phyloP scores from a whole-genome alignment of 2,888 invertebrate species.

The Ornithoptera priamus region DNA sequence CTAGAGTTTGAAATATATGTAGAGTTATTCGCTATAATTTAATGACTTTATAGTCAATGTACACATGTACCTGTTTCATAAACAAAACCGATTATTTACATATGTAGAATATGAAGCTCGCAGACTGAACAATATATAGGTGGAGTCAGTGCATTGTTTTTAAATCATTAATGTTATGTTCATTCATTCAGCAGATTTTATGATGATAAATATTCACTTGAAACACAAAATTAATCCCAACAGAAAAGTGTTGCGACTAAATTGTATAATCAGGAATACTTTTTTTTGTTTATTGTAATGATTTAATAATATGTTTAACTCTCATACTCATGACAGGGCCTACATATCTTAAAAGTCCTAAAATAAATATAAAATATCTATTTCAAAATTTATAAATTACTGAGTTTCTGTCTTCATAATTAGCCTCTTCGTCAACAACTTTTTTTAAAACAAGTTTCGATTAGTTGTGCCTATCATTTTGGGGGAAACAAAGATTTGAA shows the following conservation, averaged over 20 bases:
- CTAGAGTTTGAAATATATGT: slow-evolving; percentile 38
- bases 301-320: too few relatives aligned
- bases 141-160: neutral
- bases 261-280: neutral
- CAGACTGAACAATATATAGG: slow-evolving; percentile 3
- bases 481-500: too few relatives aligned
- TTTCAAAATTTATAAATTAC: too few relatives aligned
- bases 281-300: too few relatives aligned
- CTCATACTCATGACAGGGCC: too few relatives aligned
- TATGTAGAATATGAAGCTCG: slow-evolving; percentile 2
- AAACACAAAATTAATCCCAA: neutral
- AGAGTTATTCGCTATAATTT: slow-evolving; percentile 52
- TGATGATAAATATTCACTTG: neutral
- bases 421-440: too few relatives aligned
- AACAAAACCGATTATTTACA: slow-evolving; percentile 50
- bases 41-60: slow-evolving; percentile 64
- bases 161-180: neutral
- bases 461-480: too few relatives aligned
- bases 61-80: slow-evolving; percentile 67
- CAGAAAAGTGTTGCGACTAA: neutral
- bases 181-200: neutral
- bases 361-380: too few relatives aligned
- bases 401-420: too few relatives aligned
- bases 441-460: too few relatives aligned
- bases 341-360: too few relatives aligned